Percentiles rank a stretch among this genome's conserved stretches.
phyloP scores from a whole-genome alignment of 2,888 invertebrate genomes.

The Ernsta delagoae region DNA sequence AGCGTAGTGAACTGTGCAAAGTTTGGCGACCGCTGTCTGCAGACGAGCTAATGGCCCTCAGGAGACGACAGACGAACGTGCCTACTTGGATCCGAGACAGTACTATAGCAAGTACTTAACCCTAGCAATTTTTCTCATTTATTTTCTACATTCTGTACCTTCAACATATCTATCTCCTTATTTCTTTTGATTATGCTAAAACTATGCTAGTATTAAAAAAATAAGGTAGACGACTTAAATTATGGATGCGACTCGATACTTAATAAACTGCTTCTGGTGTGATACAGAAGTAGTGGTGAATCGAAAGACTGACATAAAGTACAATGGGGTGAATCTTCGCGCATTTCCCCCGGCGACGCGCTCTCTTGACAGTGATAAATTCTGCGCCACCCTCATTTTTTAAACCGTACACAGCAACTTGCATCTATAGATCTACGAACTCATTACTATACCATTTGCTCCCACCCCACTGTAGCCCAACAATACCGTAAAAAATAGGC shows the following conservation, averaged over 20 bases:
- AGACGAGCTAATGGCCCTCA: slow-evolving; percentile 53
- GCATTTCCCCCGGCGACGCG: slow-evolving; percentile 41
- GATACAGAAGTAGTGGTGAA: slow-evolving; percentile 20
- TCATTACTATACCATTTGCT: slow-evolving; percentile 68
- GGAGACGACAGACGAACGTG: slow-evolving; percentile 47
- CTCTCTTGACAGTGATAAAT: slow-evolving; percentile 54
- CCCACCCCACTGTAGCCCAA: slow-evolving; percentile 62
- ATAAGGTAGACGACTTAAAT: too few relatives aligned
- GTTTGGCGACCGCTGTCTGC: slow-evolving; percentile 54
- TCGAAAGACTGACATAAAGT: slow-evolving; percentile 35
- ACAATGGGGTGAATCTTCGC: slow-evolving; percentile 46
- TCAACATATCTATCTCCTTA: not conserved
- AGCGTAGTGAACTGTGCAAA: slow-evolving; percentile 41
- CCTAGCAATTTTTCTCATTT: not conserved
- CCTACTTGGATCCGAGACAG: slow-evolving; percentile 11
- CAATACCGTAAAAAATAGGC: slow-evolving; percentile 56
- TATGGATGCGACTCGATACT: not conserved
- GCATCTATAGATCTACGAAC: slow-evolving; percentile 54
- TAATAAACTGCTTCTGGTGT: slow-evolving; percentile 19
- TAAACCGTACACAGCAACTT: slow-evolving; percentile 52
- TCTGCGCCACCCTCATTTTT: slow-evolving; percentile 62
- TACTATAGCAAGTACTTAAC: slow-evolving; percentile 6
- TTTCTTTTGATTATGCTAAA: too few relatives aligned
- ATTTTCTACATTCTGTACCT: too few relatives aligned
- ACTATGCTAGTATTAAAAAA: too few relatives aligned